Percentiles rank a stretch among this genome's conserved stretches.
phyloP scores from a whole-genome alignment of 2,888 invertebrate genomes.

The Agrochola lychnidis region DNA sequence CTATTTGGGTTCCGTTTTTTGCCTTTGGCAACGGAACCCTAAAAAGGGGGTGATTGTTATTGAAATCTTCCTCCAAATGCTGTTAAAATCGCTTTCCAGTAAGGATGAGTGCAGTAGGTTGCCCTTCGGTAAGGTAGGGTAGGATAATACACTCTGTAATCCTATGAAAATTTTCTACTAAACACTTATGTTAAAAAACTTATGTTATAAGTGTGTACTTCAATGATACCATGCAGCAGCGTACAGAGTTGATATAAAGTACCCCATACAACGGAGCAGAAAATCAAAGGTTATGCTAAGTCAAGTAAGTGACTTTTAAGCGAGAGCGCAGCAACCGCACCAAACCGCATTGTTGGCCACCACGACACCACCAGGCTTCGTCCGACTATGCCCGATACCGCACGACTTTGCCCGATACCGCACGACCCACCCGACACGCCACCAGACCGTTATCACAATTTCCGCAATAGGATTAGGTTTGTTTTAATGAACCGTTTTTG shows the following conservation, averaged over 20 bases:
- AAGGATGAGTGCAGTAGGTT: no score
- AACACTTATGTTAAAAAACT: background rate
- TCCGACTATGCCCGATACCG: conserved; percentile 25
- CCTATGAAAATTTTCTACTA: no score
- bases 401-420: conserved; percentile 30
- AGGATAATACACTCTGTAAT: background rate
- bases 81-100: background rate
- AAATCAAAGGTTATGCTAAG: background rate
- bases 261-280: background rate
- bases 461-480: conserved; percentile 69
- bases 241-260: background rate
- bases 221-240: background rate
- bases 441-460: conserved; percentile 65
- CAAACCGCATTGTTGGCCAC: conserved; percentile 4
- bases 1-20: no score
- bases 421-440: conserved; percentile 48
- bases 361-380: conserved; percentile 8
- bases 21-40: no score
- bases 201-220: background rate
- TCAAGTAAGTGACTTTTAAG: conserved; percentile 28
- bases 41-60: background rate
- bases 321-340: conserved; percentile 20
- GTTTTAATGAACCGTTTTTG: conserved; percentile 65
- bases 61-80: background rate
- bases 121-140: no score